phyloP scores from a whole-genome alignment of 2,797 vertebrate genomes.

The Poeciliopsis turneri region DNA sequence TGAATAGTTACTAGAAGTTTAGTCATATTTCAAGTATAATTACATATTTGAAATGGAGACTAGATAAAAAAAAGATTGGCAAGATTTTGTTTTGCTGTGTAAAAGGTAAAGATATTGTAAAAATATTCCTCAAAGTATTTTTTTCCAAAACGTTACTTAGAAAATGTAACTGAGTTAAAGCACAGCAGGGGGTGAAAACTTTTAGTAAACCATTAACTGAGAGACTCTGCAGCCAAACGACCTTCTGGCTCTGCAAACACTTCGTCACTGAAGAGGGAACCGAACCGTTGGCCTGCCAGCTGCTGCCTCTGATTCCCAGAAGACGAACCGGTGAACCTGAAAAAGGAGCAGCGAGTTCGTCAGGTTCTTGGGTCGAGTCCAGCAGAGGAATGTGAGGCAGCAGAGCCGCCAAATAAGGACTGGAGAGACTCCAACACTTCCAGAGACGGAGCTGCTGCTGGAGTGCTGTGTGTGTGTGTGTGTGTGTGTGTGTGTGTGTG shows the following conservation, averaged over 20 bases:
- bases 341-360: conserved; percentile 32
- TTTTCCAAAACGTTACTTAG: no score
- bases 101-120: no score
- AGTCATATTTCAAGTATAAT: no score
- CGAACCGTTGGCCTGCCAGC: conserved; percentile 22
- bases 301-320: conserved; percentile 45
- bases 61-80: no score
- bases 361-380: conserved; percentile 66
- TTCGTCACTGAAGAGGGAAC: conserved; percentile 17
- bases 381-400: conserved; percentile 39
- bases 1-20: no score
- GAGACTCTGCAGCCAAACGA: conserved; percentile 10
- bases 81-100: no score
- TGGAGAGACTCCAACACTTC: conserved; percentile 41
- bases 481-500: background rate
- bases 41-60: no score
- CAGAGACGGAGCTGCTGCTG: conserved; percentile 16
- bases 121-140: no score
- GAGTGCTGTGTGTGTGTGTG: background rate
- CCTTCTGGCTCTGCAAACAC: conserved; percentile 18
- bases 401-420: conserved; percentile 72
- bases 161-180: no score
- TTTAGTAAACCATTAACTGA: background rate
- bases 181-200: background rate
- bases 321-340: conserved; percentile 58